Evolutionary conservation across 2,113 vertebrate genomes (phyloP).

Genomic region (Engystomops pustulosus): DNA sequence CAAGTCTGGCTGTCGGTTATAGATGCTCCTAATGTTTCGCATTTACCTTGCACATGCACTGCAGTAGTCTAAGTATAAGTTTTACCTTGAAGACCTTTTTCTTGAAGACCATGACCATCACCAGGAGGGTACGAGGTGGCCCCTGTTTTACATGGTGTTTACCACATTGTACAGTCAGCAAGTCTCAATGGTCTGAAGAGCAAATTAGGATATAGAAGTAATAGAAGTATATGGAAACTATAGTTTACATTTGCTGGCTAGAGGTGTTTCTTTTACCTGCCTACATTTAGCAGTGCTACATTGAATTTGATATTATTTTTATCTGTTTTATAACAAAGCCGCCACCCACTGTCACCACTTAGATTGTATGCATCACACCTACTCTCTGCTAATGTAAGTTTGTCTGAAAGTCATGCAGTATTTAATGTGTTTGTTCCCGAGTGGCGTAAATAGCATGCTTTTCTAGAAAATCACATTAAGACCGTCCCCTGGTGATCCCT

Average conservation of each 20-base stretch:
- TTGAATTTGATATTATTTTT: neutral
- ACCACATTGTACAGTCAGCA: no score
- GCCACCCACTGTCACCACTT: neutral
- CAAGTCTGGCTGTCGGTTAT: no score
- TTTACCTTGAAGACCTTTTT: no score
- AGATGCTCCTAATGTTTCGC: no score
- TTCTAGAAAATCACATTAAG: neutral
- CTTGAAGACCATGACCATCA: no score
- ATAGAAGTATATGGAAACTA: no score
- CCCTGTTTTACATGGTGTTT: no score
- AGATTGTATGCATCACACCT: neutral
- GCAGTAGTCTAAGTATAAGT: no score
- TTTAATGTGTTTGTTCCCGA: neutral
- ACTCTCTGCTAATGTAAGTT: slow-evolving; percentile 23
- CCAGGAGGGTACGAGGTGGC: no score
- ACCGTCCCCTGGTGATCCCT: slow-evolving; percentile 10
- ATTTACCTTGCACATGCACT: no score
- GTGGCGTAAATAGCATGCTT: neutral
- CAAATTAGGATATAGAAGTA: no score
- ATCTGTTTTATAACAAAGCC: neutral
- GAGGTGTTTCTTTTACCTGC: neutral
- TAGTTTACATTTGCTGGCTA: neutral
- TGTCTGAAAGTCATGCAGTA: slow-evolving; percentile 6
- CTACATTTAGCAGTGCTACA: neutral
- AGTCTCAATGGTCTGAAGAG: no score